Conservation (phyloP, 2,113 vertebrate genomes). For the Nothoprocta pentlandii region DNA sequence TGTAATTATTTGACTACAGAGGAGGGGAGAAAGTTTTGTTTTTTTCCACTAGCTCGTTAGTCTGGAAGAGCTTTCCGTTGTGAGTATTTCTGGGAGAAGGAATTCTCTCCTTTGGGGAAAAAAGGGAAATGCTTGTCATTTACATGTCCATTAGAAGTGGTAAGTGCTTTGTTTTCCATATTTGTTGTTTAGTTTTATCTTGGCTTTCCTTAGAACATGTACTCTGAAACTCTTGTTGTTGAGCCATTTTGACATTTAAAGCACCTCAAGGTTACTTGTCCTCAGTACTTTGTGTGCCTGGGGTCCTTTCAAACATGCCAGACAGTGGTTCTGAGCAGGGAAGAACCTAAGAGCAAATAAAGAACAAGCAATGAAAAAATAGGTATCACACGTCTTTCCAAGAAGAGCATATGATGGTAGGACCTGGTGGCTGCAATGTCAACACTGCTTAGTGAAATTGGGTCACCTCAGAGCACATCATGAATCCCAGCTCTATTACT, state of each 20-base stretch:
- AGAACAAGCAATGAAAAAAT: not conserved
- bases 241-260: rapidly evolving
- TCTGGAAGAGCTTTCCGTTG: not conserved
- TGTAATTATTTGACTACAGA: not conserved
- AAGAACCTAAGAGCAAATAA: not conserved
- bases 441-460: not conserved
- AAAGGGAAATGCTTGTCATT: not conserved
- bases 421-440: not conserved
- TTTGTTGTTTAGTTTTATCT: not conserved
- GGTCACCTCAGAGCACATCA: not conserved
- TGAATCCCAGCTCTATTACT: not conserved
- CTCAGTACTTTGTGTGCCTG: not conserved
- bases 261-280: not conserved
- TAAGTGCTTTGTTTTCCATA: not conserved
- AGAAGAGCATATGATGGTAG: not conserved
- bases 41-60: not conserved
- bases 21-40: rapidly evolving
- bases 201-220: not conserved
- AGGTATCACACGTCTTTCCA: not conserved
- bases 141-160: not conserved
- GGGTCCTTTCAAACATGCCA: not conserved
- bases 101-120: not conserved
- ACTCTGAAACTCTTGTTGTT: not conserved
- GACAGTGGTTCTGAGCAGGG: not conserved
- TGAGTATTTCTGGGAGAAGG: not conserved